phyloP scores from a whole-genome alignment of 2,113 vertebrate genomes.

The Dicentrarchus labrax region DNA sequence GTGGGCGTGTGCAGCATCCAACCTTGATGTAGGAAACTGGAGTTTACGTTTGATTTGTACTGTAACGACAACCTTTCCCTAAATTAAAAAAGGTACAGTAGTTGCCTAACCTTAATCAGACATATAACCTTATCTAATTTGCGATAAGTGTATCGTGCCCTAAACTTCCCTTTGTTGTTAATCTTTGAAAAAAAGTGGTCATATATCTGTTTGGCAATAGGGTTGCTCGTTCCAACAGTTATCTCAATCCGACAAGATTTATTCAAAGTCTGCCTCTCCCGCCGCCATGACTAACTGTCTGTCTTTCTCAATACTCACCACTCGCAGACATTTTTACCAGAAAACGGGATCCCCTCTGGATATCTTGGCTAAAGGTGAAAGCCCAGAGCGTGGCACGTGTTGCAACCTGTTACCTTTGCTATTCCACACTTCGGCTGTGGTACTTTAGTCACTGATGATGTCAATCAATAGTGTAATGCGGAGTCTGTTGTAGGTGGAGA shows the following conservation, averaged over 20 bases:
- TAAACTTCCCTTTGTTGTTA: no score
- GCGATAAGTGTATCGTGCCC: no score
- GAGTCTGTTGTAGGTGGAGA: constrained; percentile 39
- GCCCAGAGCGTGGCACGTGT: constrained; percentile 32
- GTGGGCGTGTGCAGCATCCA: no score
- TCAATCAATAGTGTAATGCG: constrained; percentile 55
- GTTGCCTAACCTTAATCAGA: no score
- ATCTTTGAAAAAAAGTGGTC: no score
- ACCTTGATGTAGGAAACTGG: no score
- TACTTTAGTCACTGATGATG: constrained; percentile 37
- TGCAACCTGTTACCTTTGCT: constrained; percentile 53
- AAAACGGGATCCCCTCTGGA: constrained; percentile 27
- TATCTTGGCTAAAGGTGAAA: constrained; percentile 44
- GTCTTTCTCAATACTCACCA: constrained; percentile 31
- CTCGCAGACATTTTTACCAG: constrained; percentile 9
- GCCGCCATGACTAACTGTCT: constrained; percentile 35
- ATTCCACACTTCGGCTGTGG: neutral
- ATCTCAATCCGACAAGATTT: no score
- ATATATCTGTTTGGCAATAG: no score
- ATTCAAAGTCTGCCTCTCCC: neutral
- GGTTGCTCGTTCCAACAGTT: neutral
- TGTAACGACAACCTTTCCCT: no score
- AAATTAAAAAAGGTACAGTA: no score
- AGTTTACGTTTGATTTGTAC: no score
- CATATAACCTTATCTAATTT: no score